Percentiles rank a stretch among this genome's conserved stretches.
Conservation (phyloP, 2,113 vertebrate genomes). For the Peucedramus taeniatus region DNA sequence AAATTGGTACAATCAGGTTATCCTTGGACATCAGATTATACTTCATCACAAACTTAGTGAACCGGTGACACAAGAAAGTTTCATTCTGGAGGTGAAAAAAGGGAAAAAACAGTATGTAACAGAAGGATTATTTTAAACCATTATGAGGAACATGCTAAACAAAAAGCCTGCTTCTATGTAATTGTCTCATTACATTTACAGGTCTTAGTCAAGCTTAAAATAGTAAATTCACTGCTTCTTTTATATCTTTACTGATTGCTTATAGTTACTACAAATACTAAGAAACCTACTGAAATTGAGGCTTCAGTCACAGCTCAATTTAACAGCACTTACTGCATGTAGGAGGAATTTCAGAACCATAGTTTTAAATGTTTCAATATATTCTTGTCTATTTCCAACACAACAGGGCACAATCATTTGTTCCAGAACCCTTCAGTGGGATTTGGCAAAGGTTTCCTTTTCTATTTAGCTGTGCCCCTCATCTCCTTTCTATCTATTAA, state of each 20-base stretch:
- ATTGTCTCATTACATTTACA: background rate
- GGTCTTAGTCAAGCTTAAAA: background rate
- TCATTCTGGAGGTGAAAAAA: conserved; percentile 82
- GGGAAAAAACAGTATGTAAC: background rate
- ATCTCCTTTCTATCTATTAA: background rate
- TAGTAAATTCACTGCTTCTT: background rate
- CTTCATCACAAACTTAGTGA: conserved; percentile 99
- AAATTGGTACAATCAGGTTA: conserved; percentile 98
- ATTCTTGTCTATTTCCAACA: background rate
- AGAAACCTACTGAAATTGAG: background rate
- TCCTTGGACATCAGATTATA: conserved; percentile 99
- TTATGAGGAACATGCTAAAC: background rate
- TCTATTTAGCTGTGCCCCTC: background rate
- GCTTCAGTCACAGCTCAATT: background rate
- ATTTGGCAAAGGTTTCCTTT: background rate
- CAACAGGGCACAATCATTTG: background rate
- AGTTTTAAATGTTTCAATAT: background rate
- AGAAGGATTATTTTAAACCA: background rate
- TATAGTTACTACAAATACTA: background rate
- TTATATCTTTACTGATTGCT: background rate
- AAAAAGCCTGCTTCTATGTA: background rate
- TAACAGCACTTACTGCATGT: background rate
- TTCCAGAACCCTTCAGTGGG: background rate
- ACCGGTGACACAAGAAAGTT: conserved; percentile 98
- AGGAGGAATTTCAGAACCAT: background rate